A percentile compares a stretch with the other conserved stretches of the same genome.
Conservation (phyloP, 2,113 vertebrate genomes). For the Ahaetulla prasina region DNA sequence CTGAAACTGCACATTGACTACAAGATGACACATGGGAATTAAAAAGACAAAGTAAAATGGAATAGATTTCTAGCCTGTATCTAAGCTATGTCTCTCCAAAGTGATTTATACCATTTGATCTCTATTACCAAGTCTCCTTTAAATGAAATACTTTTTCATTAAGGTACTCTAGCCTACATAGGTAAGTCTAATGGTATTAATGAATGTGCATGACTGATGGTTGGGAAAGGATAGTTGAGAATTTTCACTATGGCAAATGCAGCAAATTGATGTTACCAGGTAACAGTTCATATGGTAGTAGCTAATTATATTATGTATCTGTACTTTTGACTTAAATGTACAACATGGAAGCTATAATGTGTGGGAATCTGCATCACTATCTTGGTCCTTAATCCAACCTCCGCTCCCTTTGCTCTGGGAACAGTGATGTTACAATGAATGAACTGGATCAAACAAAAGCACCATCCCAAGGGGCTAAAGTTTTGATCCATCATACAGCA, state of each 20-base stretch:
- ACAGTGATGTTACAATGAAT: not conserved
- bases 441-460: not conserved
- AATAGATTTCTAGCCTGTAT: not conserved
- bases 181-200: constrained; percentile 22
- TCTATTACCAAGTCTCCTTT: not conserved
- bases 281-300: not conserved
- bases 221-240: not conserved
- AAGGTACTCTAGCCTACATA: not conserved
- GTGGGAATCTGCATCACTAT: not conserved
- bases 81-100: not conserved
- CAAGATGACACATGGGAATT: not conserved
- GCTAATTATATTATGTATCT: not conserved
- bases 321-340: not conserved
- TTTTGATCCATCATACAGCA: not conserved
- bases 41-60: constrained; percentile 6
- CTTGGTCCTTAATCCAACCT: not conserved
- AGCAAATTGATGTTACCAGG: constrained; percentile 21
- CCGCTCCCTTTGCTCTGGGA: not conserved
- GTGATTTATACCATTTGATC: not conserved
- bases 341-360: not conserved
- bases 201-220: not conserved
- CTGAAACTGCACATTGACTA: not conserved
- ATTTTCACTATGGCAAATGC: not conserved
- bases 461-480: not conserved
- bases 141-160: constrained; percentile 32